Conservation (phyloP, 2,888 invertebrate genomes). For the Calameuta pallipes region DNA sequence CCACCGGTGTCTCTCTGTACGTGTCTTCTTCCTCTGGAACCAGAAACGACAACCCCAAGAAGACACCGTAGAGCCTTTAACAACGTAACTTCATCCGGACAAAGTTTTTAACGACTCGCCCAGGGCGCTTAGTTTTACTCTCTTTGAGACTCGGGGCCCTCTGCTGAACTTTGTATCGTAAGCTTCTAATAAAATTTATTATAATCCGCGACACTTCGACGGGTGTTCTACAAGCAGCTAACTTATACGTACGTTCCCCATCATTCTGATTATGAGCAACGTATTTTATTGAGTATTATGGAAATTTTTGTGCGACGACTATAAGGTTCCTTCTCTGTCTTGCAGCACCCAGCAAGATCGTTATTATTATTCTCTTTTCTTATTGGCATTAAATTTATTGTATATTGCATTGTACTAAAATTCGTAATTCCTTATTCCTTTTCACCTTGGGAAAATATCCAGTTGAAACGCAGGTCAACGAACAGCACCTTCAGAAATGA, state of each 20-base stretch:
- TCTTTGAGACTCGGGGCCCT: background rate
- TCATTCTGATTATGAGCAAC: background rate
- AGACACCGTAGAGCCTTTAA: conserved; percentile 10
- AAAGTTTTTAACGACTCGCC: conserved; percentile 21
- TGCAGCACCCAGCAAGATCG: background rate
- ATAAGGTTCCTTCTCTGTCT: background rate
- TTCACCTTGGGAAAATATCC: background rate
- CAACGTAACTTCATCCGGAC: conserved; percentile 19
- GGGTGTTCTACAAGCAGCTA: background rate
- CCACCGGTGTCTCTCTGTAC: background rate
- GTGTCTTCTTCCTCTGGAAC: background rate
- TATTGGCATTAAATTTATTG: background rate
- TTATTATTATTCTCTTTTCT: background rate
- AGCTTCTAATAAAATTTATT: conserved; percentile 18
- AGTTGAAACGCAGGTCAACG: background rate
- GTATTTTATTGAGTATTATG: background rate
- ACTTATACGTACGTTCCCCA: background rate
- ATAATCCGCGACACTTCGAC: conserved; percentile 14
- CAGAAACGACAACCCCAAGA: background rate
- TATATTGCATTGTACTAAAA: background rate
- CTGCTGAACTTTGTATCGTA: conserved; percentile 2
- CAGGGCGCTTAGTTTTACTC: conserved; percentile 17
- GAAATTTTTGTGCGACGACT: background rate
- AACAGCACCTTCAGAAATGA: background rate
- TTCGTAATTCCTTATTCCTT: background rate